Percentiles rank a stretch among this genome's conserved stretches.
These are phyloP conservation scores for Eulimnadia texana DNA, from an alignment of 1,140 invertebrate genomes.

Conservation along the genomic window DNA sequence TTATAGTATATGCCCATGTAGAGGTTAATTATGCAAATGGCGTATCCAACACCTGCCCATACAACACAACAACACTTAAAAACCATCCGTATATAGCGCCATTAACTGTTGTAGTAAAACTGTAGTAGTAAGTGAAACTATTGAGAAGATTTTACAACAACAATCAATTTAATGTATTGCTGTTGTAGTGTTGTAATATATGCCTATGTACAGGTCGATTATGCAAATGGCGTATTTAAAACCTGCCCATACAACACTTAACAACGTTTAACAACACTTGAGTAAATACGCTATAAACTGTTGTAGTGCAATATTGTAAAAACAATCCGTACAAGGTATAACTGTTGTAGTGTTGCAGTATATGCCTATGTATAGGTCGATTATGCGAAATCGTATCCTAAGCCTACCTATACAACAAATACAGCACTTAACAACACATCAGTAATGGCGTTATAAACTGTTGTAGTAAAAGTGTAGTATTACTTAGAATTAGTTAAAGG, in stretches of 20 bases:
- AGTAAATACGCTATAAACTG: neutral
- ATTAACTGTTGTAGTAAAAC: neutral
- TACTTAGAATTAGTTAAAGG: neutral
- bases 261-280: neutral
- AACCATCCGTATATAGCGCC: neutral
- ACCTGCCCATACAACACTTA: conserved; percentile 40
- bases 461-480: neutral
- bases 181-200: conserved; percentile 98
- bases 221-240: conserved; percentile 93
- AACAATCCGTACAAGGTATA: neutral
- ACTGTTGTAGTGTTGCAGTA: conserved; percentile 99
- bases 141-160: too few species aligned
- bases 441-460: neutral
- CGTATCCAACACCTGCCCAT: conserved; percentile 80
- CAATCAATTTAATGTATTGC: conserved; percentile 28
- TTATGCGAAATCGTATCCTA: conserved; percentile 90
- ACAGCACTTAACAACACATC: neutral
- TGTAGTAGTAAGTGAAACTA: too few species aligned
- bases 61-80: neutral
- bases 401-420: conserved; percentile 51
- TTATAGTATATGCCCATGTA: conserved; percentile 99
- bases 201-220: conserved; percentile 96
- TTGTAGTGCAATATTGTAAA: neutral
- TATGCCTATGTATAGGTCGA: conserved; percentile 96
- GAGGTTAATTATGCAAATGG: conserved; percentile 90